Conservation (phyloP, 1,140 invertebrate species). For the Helicoverpa armigera region DNA sequence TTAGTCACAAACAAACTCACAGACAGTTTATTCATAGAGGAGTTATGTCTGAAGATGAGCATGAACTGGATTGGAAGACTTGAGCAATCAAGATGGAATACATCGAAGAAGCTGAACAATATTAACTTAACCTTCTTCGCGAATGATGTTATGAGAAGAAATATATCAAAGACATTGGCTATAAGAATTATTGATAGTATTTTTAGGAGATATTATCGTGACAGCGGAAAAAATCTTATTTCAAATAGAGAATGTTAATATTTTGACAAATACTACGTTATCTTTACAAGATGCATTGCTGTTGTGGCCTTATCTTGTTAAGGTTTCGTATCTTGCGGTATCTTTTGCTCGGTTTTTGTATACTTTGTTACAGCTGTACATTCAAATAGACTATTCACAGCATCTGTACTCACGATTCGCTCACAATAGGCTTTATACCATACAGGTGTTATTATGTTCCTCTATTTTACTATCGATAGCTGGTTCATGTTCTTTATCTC, state of each 20-base stretch:
- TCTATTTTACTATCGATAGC: too few species aligned
- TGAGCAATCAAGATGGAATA: slow-evolving; percentile 59
- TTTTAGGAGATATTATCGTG: background rate
- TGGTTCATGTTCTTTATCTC: background rate
- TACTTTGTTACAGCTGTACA: too few species aligned
- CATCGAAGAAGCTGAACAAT: slow-evolving; percentile 49
- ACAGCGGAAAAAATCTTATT: background rate
- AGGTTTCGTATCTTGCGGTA: slow-evolving; percentile 5
- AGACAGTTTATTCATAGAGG: slow-evolving; percentile 33
- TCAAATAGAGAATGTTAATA: background rate
- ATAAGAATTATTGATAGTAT: background rate
- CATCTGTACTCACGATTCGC: background rate
- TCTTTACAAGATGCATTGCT: slow-evolving; percentile 11
- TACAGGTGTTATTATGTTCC: too few species aligned
- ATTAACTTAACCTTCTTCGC: slow-evolving; percentile 42
- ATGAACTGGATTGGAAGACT: slow-evolving; percentile 64
- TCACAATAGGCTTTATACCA: background rate
- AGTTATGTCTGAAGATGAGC: slow-evolving; percentile 57
- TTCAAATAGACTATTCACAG: too few species aligned
- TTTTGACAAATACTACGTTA: slow-evolving; percentile 17
- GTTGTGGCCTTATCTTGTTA: slow-evolving; percentile 2
- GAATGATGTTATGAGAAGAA: slow-evolving; percentile 4
- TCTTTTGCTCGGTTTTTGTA: background rate
- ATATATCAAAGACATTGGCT: slow-evolving; percentile 51
- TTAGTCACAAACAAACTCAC: slow-evolving; percentile 48